These are phyloP conservation scores for Zaprionus tsacasi DNA, from an alignment of 1,140 invertebrate genomes.

Conservation along the genomic window DNA sequence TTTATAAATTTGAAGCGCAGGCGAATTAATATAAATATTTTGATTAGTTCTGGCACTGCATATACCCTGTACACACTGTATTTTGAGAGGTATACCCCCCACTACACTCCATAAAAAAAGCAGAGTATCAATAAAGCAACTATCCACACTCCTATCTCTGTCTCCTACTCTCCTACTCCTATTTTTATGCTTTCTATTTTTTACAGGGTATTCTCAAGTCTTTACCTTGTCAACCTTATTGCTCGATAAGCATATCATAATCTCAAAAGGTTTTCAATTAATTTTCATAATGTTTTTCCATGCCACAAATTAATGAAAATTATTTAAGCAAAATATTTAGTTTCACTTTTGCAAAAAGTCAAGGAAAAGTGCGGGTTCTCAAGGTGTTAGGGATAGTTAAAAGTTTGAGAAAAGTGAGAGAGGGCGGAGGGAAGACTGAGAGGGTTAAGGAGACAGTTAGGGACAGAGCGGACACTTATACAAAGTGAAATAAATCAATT, in stretches of 20 bases:
- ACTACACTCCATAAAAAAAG: background rate
- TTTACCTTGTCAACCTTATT: background rate
- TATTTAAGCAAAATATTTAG: background rate
- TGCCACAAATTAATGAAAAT: background rate
- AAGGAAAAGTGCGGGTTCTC: background rate
- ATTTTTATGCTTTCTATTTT: background rate
- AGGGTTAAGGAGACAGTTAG: background rate
- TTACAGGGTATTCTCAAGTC: background rate
- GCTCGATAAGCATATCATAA: background rate
- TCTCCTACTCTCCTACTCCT: background rate
- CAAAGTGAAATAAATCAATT: no score
- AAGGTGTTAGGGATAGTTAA: background rate
- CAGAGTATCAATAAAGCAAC: no score
- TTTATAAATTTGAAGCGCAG: background rate
- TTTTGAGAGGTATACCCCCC: background rate
- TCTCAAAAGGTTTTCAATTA: background rate
- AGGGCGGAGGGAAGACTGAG: background rate
- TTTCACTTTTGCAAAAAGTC: background rate
- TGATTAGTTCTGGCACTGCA: background rate
- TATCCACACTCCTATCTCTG: background rate
- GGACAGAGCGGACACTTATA: no score
- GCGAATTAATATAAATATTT: conserved; percentile 1
- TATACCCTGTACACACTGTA: background rate
- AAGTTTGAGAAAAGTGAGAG: background rate
- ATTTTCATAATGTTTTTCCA: background rate